phyloP scores from a whole-genome alignment of 2,888 invertebrate species.

The Polyommatus icarus region DNA sequence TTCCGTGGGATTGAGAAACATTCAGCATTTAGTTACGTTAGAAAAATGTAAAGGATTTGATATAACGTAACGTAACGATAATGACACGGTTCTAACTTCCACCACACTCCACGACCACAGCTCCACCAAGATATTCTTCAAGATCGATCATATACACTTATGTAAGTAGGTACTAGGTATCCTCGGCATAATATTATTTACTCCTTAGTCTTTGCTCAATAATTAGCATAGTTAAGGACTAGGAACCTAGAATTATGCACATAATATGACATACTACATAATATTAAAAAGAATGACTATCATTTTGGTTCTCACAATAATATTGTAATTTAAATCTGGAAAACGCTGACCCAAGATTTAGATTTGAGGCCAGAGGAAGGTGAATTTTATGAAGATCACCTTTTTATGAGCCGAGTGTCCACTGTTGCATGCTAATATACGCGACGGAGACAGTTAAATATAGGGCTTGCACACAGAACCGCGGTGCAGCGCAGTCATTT shows the following conservation, averaged over 20 bases:
- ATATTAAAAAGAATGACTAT: slow-evolving; percentile 22
- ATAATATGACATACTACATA: background rate
- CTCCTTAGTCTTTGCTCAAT: background rate
- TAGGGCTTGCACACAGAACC: background rate
- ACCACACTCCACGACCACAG: too few species aligned
- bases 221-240: background rate
- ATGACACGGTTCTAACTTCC: too few species aligned
- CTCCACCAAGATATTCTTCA: too few species aligned
- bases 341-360: slow-evolving; percentile 35
- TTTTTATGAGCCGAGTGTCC: slow-evolving; percentile 39
- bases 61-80: too few species aligned
- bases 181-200: too few species aligned
- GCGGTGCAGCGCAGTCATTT: background rate
- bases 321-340: slow-evolving; percentile 34
- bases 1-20: too few species aligned
- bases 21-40: too few species aligned
- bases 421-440: slow-evolving; percentile 34
- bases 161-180: too few species aligned
- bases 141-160: too few species aligned
- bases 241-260: background rate
- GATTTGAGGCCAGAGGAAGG: slow-evolving; percentile 44
- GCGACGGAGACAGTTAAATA: background rate
- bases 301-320: slow-evolving; percentile 30
- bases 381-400: slow-evolving; percentile 40
- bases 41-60: too few species aligned